phyloP scores from a whole-genome alignment of 1,140 invertebrate species.

The Drosophila erecta region DNA sequence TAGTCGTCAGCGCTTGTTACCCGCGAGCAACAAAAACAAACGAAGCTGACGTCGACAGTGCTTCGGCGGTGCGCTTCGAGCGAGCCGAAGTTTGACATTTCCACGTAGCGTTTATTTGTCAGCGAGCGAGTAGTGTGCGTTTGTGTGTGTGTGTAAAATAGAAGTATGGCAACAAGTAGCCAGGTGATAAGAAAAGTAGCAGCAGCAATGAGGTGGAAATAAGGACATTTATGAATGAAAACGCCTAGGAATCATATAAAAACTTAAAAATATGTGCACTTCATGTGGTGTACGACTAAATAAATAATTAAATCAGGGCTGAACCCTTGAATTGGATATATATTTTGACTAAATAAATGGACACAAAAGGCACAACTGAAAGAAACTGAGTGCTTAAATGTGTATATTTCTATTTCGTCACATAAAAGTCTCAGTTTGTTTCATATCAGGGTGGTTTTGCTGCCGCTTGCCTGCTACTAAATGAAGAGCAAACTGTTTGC shows the following conservation, averaged over 20 bases:
- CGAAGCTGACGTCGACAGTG: conserved; percentile 61
- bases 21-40: conserved; percentile 53
- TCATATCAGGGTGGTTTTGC: neutral
- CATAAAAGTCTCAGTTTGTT: neutral
- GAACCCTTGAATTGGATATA: too few relatives aligned
- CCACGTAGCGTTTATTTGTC: conserved; percentile 67
- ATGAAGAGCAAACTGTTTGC: conserved; percentile 62
- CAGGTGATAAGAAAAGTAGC: conserved; percentile 66
- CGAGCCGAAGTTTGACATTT: conserved; percentile 74
- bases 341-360: neutral
- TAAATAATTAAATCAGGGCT: too few relatives aligned
- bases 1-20: conserved; percentile 35
- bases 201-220: conserved; percentile 13
- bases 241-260: neutral
- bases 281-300: too few relatives aligned
- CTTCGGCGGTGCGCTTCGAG: conserved; percentile 37
- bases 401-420: neutral
- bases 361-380: neutral
- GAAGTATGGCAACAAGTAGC: conserved; percentile 74
- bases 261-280: neutral
- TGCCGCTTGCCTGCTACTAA: conserved; percentile 16
- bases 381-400: too few relatives aligned
- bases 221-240: conserved; percentile 57
- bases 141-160: conserved; percentile 22
- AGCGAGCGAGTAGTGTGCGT: neutral